These are phyloP conservation scores for Phenacoccus solenopsis DNA, from an alignment of 1,140 invertebrate species.

Conservation along the genomic window DNA sequence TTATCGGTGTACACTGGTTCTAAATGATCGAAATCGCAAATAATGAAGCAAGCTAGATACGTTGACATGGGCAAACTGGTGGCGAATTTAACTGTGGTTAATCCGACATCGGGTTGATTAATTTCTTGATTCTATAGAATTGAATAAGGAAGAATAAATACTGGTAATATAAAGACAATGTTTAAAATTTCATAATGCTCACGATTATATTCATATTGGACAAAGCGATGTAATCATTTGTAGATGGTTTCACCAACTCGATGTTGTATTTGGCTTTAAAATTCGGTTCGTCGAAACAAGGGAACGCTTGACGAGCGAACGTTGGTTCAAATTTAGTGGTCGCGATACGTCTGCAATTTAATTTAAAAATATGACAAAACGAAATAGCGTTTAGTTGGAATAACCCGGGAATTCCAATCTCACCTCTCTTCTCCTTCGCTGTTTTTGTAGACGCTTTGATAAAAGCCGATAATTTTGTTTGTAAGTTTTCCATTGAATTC, in stretches of 20 bases:
- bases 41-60: slow-evolving; percentile 78
- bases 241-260: slow-evolving; percentile 52
- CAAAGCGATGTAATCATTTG: slow-evolving; percentile 49
- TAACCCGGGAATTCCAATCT: too few relatives aligned
- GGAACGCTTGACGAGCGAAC: slow-evolving; percentile 80
- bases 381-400: background rate
- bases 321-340: slow-evolving; percentile 89
- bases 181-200: too few relatives aligned
- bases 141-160: slow-evolving; percentile 18
- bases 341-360: slow-evolving; percentile 58
- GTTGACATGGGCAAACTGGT: slow-evolving; percentile 82
- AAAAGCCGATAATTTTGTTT: slow-evolving; percentile 61
- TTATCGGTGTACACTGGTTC: slow-evolving; percentile 41
- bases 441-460: slow-evolving; percentile 60
- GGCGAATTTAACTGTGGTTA: slow-evolving; percentile 51
- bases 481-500: slow-evolving; percentile 53
- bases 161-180: background rate
- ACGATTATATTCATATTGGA: slow-evolving; percentile 60
- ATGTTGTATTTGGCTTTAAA: slow-evolving; percentile 82
- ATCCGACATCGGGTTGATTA: slow-evolving; percentile 33
- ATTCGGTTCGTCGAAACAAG: slow-evolving; percentile 90
- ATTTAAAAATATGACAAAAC: too few relatives aligned
- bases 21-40: slow-evolving; percentile 67
- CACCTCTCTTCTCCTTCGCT: slow-evolving; percentile 42
- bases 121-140: slow-evolving; percentile 31